Percentiles rank a stretch among this genome's conserved stretches.
phyloP scores from a whole-genome alignment of 1,140 invertebrate species.

The Pseudomyrmex pallidus region DNA sequence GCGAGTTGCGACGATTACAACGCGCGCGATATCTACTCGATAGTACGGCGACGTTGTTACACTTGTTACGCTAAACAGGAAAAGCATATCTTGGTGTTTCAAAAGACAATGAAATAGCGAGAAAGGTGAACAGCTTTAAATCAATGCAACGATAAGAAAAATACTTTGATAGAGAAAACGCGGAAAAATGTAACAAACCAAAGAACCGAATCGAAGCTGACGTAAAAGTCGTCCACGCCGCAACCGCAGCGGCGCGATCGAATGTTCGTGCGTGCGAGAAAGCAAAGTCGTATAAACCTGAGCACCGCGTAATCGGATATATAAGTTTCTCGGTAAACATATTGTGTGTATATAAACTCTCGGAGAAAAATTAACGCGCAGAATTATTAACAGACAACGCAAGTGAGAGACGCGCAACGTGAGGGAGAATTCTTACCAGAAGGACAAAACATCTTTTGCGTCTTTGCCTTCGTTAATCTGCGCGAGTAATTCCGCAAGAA shows the following conservation, averaged over 20 bases:
- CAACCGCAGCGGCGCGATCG: constrained; percentile 58
- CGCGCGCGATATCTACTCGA: constrained; percentile 29
- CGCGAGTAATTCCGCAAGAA: constrained; percentile 88
- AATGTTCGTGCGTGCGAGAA: constrained; percentile 48
- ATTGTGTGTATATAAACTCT: background rate
- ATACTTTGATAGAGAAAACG: background rate
- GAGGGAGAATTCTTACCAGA: constrained; percentile 85
- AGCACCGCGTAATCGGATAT: constrained; percentile 8
- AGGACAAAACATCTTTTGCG: constrained; percentile 87
- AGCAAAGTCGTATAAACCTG: background rate
- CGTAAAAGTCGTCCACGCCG: constrained; percentile 2
- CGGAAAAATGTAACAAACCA: background rate
- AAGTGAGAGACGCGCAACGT: background rate
- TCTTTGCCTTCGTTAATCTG: constrained; percentile 87
- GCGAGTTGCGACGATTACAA: constrained; percentile 3
- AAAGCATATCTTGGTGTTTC: background rate
- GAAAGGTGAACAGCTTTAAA: background rate
- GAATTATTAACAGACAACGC: background rate
- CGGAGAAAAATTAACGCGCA: constrained; percentile 16
- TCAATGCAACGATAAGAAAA: background rate
- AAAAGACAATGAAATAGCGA: too few species aligned
- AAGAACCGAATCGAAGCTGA: background rate
- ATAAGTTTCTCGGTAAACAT: background rate
- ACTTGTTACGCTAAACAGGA: background rate
- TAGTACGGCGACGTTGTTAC: background rate